These are phyloP conservation scores for Actinia tenebrosa DNA, from an alignment of 64 coral and sea anemone genomes.

Conservation along the genomic window DNA sequence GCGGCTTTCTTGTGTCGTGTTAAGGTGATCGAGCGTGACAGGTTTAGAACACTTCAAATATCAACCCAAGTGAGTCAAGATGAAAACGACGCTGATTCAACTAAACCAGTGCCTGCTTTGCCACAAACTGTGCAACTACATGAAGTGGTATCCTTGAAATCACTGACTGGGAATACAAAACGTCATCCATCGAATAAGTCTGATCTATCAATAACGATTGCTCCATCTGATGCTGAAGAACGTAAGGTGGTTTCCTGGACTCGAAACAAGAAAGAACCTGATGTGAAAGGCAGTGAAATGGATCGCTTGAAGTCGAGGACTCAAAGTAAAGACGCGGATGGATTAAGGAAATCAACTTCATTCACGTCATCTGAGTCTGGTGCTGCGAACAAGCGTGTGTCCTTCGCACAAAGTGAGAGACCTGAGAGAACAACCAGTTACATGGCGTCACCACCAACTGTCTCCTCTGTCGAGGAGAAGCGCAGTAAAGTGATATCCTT, in stretches of 20 bases:
- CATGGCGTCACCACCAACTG: too few relatives aligned
- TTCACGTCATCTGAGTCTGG: too few relatives aligned
- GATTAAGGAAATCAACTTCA: too few relatives aligned
- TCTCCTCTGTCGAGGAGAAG: too few relatives aligned
- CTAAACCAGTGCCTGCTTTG: background rate
- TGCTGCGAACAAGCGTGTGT: too few relatives aligned
- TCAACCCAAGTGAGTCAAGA: background rate
- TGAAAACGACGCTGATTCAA: background rate
- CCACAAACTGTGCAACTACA: background rate
- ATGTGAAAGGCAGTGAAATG: background rate
- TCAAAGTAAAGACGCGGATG: background rate
- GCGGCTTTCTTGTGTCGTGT: background rate
- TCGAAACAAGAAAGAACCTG: background rate
- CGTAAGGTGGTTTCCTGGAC: constrained; percentile 1
- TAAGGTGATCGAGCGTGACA: background rate
- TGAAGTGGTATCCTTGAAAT: background rate
- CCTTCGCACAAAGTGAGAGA: too few relatives aligned
- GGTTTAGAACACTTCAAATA: background rate
- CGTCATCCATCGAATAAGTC: background rate
- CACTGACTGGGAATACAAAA: background rate
- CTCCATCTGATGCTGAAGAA: background rate
- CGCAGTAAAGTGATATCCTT: too few relatives aligned
- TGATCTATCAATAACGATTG: background rate
- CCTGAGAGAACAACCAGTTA: too few relatives aligned
- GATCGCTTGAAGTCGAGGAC: background rate